Evolutionary conservation across 1,140 invertebrate genomes (phyloP).

Genomic region (Heliconius eleuchia): DNA sequence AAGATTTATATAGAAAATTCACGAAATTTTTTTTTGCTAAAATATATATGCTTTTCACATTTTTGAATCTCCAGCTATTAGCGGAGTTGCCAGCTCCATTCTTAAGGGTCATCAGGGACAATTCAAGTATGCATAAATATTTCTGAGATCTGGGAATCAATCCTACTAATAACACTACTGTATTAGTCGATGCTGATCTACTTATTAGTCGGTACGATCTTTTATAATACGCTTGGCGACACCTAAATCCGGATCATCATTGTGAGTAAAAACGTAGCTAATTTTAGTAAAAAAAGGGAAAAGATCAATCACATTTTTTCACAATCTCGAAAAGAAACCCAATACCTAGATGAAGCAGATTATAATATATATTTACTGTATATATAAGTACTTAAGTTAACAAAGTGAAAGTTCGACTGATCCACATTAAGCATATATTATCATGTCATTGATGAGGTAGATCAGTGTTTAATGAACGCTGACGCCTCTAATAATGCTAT

Average conservation of each 20-base stretch:
- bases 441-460: slow-evolving; percentile 4
- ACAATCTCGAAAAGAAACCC: neutral
- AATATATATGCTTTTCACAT: no score
- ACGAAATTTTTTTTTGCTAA: no score
- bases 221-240: neutral
- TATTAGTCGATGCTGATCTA: no score
- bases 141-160: no score
- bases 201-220: neutral
- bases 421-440: neutral
- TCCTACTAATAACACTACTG: no score
- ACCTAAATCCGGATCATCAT: neutral
- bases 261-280: neutral
- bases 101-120: no score
- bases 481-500: slow-evolving; percentile 2
- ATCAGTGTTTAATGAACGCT: slow-evolving; percentile 2
- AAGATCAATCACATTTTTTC: neutral
- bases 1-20: neutral
- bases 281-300: neutral
- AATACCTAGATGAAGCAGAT: neutral
- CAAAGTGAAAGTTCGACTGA: neutral
- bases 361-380: neutral
- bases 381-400: neutral
- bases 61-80: no score
- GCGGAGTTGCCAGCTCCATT: no score
- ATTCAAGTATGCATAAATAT: no score